Conservation (phyloP, 2,113 vertebrate species). For the human region GRCh38 chr11:69824001-69824500, state of each 20-base stretch:
- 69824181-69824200: rapidly evolving
- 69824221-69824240: background rate
- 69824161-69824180: background rate
- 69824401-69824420: rapidly evolving
- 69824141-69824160: rapidly evolving
- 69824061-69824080: background rate
- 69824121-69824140: rapidly evolving
- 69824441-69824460: rapidly evolving
- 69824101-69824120: no score
- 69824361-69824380: no score
- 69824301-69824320: background rate
- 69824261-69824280: background rate
- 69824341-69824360: background rate
- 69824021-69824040: rapidly evolving
- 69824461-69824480: background rate
- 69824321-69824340: no score
- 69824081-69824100: background rate
- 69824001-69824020: no score
- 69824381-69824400: background rate
- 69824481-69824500: background rate
- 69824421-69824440: background rate
- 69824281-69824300: background rate
- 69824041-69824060: background rate
- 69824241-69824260: rapidly evolving
- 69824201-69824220: no score